Evolutionary conservation across 2,113 vertebrate species (phyloP), one percentile per base, ranked within the genome.

Genomic region (Cyanoramphus novaezelandiae): DNA sequence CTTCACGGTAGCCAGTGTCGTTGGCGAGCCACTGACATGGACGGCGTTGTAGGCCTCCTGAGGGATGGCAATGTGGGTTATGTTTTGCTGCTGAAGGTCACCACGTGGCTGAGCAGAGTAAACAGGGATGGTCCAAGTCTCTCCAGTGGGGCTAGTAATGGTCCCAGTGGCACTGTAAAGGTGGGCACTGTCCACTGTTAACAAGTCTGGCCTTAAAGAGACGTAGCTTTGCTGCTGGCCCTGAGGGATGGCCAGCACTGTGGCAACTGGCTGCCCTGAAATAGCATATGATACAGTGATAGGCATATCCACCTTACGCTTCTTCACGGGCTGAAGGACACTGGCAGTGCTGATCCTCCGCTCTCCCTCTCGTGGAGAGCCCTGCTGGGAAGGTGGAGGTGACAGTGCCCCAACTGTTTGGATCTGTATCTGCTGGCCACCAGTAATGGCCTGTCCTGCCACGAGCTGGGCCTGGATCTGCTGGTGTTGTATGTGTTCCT

Each of bases 41-140:
- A 99, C 98, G 11, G 99, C 98, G 11, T 98, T 99, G 97, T 99
- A 99, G 86, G 99, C 98, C 98, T 99, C 99, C 97, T 99, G 99
- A 80, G 99, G 99, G 98, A 99, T 99, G 94, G 99, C 98, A 20
- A 99, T 99, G 97, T 99, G 99, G 55, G 99, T 99, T 62, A 99
- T 99, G 87, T 99, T 99, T 94, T 99, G 99, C 97, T 99, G 99
- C 96, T 99, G 99, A 87, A 99, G 98, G 93, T 99, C 98, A 88
- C 98, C 98, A 85, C 98, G 98, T 31, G 98, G 97, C 3, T 98
- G 98, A 84, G 99, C 98, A 9, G 99, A 99, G 96, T 99, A 99
- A 97, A 99, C 99, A 9, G 99, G 99, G 98, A 99, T 99, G 98
- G 99, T 99, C 99, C 99, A 99, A 41, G 99, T 99, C 98, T 99